Evolutionary conservation across 2,113 vertebrate species (phyloP).

Genomic region (Datnioides undecimradiatus): DNA sequence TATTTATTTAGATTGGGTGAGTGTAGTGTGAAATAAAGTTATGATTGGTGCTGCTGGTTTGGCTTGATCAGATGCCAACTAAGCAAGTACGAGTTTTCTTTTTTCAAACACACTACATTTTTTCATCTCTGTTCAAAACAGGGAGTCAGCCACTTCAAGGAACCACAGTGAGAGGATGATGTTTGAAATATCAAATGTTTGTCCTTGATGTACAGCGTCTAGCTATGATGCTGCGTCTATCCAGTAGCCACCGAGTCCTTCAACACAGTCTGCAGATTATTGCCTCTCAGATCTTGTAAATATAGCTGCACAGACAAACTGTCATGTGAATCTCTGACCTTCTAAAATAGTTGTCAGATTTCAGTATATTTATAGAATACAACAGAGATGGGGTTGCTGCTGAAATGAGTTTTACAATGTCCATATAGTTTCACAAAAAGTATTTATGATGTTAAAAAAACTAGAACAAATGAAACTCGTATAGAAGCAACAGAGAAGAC

Average conservation of each 20-base stretch:
- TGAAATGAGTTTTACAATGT: too few species aligned
- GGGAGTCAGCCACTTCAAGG: conserved; percentile 17
- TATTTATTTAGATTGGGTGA: conserved; percentile 50
- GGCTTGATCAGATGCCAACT: conserved; percentile 19
- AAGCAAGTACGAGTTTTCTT: neutral
- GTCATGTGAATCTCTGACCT: conserved; percentile 25
- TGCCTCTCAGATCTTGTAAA: conserved; percentile 12
- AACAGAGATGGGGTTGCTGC: neutral
- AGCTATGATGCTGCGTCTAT: conserved; percentile 4
- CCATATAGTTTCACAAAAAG: too few species aligned
- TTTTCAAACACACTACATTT: neutral
- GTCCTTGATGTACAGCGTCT: conserved; percentile 14
- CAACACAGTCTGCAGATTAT: conserved; percentile 12
- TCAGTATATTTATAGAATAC: neutral
- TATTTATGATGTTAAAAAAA: too few species aligned
- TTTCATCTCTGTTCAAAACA: conserved; percentile 3
- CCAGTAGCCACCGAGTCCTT: neutral
- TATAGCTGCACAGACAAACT: conserved; percentile 1
- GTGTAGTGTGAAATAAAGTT: conserved; percentile 35
- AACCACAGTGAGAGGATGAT: neutral
- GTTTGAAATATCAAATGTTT: conserved; percentile 26
- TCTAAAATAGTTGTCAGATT: conserved; percentile 2
- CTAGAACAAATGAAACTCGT: too few species aligned
- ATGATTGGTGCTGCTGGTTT: conserved; percentile 17
- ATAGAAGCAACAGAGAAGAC: too few species aligned